phyloP scores from a whole-genome alignment of 2,797 vertebrate species.

The Pantherophis alleghaniensis region DNA sequence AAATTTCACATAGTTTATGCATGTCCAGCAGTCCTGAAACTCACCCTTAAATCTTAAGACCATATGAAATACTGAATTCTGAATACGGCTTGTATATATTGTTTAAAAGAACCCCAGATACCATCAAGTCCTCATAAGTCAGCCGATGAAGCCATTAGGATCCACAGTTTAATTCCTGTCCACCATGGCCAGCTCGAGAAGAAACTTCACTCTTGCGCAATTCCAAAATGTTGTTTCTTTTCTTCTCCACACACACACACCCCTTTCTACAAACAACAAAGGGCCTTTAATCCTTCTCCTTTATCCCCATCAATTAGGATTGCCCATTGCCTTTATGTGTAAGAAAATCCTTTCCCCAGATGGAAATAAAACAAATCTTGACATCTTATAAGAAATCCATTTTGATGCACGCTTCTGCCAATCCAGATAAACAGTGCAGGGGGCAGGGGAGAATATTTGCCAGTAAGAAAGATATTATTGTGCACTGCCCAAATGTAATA shows the following conservation, averaged over 20 bases:
- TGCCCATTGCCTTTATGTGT: not conserved
- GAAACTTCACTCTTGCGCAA: not conserved
- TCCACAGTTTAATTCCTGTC: not conserved
- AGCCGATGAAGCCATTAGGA: not conserved
- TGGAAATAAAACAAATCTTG: constrained; percentile 9
- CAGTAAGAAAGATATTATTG: not conserved
- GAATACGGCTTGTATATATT: not conserved
- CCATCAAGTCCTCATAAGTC: not conserved
- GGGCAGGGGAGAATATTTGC: not conserved
- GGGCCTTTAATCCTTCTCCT: not conserved
- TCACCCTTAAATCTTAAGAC: not conserved
- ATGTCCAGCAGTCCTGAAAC: not conserved
- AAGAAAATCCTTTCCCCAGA: not conserved
- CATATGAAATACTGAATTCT: not conserved
- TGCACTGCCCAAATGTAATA: constrained; percentile 4
- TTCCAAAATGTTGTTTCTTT: not conserved
- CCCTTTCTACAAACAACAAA: not conserved
- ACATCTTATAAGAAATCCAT: not conserved
- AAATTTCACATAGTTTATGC: not conserved
- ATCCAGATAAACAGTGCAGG: not conserved
- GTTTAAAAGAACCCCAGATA: not conserved
- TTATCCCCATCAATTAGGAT: not conserved
- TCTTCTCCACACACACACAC: not conserved
- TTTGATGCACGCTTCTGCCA: not conserved
- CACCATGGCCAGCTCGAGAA: too few relatives aligned